Evolutionary conservation across 2,797 vertebrate species (phyloP).

Genomic region (Darevskia mixta): DNA sequence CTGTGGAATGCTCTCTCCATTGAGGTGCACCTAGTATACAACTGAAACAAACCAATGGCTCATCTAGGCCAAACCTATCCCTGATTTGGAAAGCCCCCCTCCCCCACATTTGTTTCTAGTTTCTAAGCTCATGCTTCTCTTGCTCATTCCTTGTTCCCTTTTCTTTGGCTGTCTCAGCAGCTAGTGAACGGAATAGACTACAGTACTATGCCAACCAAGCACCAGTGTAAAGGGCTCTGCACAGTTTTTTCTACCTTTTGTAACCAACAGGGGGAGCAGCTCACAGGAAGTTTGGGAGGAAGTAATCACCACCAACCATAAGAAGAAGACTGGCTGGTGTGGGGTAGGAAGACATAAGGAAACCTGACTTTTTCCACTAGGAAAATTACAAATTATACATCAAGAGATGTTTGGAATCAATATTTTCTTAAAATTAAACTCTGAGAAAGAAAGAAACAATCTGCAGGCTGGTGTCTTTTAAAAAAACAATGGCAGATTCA

Average conservation of each 20-base stretch:
- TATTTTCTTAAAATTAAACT: background rate
- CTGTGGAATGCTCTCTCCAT: too few species aligned
- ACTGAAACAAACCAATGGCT: too few species aligned
- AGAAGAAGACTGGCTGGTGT: background rate
- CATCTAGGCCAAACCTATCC: too few species aligned
- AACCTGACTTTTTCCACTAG: rapidly evolving
- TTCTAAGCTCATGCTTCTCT: too few species aligned
- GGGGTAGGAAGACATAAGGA: background rate
- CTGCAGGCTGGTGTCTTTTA: background rate
- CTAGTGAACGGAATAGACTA: background rate
- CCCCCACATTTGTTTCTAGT: background rate
- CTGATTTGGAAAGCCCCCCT: background rate
- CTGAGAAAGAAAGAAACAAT: too few species aligned
- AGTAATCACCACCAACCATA: background rate
- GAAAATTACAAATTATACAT: background rate
- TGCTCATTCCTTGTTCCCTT: background rate
- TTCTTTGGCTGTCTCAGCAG: background rate
- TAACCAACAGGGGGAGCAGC: background rate
- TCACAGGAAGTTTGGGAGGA: background rate
- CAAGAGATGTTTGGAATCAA: background rate
- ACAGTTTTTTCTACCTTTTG: background rate
- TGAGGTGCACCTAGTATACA: too few species aligned
- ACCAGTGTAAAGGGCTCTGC: background rate
- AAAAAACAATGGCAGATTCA: background rate
- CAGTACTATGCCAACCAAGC: background rate